Evolutionary conservation across 2,888 invertebrate species (phyloP), one percentile per base, ranked within the genome.

Genomic region (Volucella inflata): DNA sequence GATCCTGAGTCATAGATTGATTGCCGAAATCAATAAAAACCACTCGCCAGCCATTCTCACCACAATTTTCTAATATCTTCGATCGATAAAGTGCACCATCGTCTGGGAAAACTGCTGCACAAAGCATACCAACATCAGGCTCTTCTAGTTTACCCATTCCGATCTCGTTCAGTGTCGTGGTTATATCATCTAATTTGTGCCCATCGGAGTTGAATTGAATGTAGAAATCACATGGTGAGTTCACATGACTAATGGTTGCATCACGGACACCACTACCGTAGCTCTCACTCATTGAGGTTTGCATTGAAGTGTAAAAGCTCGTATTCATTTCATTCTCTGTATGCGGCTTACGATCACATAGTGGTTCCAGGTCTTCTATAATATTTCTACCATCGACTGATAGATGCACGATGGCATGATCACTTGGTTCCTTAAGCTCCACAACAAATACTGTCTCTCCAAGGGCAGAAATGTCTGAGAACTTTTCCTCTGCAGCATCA

Each of bases 31-130:
- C 95, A 4, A 96, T 93, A 88, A 96, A 96, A 6, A 95, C 93
- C 0, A 96, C 95, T 0, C 95, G 95, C 0, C 94, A 96, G 40
- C 95, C 95, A 8, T 95, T 95, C 87, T 94, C 95, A 89, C 95
- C 95, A 8, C 95, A 93, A 88, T 95, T 95, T 89, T 96, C 96
- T 48, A 98, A 93, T 9, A 98, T 95, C 89, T 95, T 95, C 0
- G 97, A 98, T 79, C 99, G 94, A 91, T 98, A 99, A 96, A 98
- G 98, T 82, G 94, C 94, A 6, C 95, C 95, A 90, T 98, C 97
- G 0, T 94, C 95, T 0, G 94, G 93, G 91, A 96, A 98, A 88
- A 95, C 95, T 0, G 98, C 98, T 36, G 95, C 93, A 88, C 95
- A 96, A 0, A 95, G 88, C 0, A 95, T 94, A 64, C 94, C 89